phyloP scores from a whole-genome alignment of 2,797 vertebrate species.

The Leptatherina wallacei region DNA sequence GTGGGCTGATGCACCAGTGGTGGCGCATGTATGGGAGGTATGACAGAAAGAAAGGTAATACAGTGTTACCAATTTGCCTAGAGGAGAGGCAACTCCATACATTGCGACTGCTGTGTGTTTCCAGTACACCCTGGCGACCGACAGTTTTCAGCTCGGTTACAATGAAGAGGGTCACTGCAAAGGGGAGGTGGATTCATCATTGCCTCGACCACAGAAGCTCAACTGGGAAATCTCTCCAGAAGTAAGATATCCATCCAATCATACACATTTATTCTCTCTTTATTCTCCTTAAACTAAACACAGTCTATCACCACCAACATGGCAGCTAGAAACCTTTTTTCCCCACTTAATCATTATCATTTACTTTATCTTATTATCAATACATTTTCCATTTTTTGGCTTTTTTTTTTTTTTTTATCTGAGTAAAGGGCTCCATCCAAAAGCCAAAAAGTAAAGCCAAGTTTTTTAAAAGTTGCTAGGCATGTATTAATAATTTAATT shows the following conservation, averaged over 20 bases:
- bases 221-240: constrained; percentile 88
- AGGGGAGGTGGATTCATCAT: constrained; percentile 80
- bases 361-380: too few relatives aligned
- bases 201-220: constrained; percentile 87
- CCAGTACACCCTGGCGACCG: constrained; percentile 88
- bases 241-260: constrained; percentile 65
- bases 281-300: background rate
- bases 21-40: constrained; percentile 92
- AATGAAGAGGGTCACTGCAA: constrained; percentile 90
- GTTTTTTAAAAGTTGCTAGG: background rate
- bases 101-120: constrained; percentile 22
- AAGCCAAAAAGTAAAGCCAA: background rate
- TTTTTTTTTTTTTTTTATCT: too few relatives aligned
- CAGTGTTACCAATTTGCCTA: too few relatives aligned
- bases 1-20: constrained; percentile 89
- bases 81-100: background rate
- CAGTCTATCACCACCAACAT: background rate
- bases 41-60: constrained; percentile 5
- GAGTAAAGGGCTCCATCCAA: background rate
- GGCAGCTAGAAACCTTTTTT: too few relatives aligned
- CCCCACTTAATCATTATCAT: too few relatives aligned
- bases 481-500: background rate
- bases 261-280: background rate
- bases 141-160: constrained; percentile 91
- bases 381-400: too few relatives aligned